Base-by-base conservation (phyloP, 2,888 invertebrate genomes). In the Caenorhabditis angaria region DNA sequence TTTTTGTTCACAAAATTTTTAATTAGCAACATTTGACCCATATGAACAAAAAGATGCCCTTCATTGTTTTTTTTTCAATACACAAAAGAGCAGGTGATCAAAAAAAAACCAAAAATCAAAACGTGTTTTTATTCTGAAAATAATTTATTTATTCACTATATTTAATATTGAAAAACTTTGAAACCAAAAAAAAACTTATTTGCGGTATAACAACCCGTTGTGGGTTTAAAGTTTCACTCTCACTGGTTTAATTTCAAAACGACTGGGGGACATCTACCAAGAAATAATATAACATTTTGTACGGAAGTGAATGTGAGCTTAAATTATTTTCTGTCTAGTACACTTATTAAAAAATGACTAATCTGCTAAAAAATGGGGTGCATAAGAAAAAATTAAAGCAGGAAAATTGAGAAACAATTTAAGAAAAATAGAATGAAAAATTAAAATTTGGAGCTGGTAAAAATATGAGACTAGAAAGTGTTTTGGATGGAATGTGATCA, bases 121-220 rank as follows among this genome's bases (percentile, higher is more conserved):
- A 8, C 32, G 10, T 32, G 32, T 32, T 8, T 32, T 4, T 50
- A 24, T 50, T 22, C 22, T 50, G 10, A 50, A 24, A 50, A 50
- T 50, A 50, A 50, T 50, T 50, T 50, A 50, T 50, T 50, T 8
- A 8, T 8, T 24, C 6, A n/a, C n/a, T n/a, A n/a, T n/a, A n/a
- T n/a, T n/a, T n/a, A n/a, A n/a, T n/a, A 22, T 6, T 50, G 5
- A n/a, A 22, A 50, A 50, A 48, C 48, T 12, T n/a, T 32, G 6
- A 32, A 32, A 12, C 5, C 10, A 41, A 6, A 41, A 41, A 41
- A 10, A 41, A 41, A 41, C 41, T 41, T 50, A 50, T 50, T 24
- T 50, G 50, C 50, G 50, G 50, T 41, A 14, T 41, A 14, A 50
- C n/a, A 20, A 50, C 50, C 50, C 50, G 50, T 50, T 50, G 18